A percentile compares a stretch with the other conserved stretches of the same genome.
These are phyloP conservation scores for Drosophila longiperda DNA, from an alignment of 2,888 invertebrate species.

Conservation along the genomic window DNA sequence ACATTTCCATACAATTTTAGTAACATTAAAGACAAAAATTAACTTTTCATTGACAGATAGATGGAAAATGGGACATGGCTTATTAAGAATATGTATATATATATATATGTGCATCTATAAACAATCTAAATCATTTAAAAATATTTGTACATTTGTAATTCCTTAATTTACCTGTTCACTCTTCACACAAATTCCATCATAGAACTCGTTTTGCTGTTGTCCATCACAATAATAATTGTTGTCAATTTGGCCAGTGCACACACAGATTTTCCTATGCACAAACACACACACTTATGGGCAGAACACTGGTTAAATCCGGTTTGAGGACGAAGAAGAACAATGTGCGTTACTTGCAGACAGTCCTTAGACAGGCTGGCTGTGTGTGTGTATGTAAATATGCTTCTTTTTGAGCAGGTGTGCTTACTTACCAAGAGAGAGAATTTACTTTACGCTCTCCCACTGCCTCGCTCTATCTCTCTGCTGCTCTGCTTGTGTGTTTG, in stretches of 20 bases:
- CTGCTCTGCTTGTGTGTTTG: background rate
- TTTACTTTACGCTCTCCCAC: background rate
- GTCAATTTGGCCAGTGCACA: conserved; percentile 20
- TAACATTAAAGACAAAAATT: background rate
- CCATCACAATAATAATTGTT: conserved; percentile 39
- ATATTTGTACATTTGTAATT: background rate
- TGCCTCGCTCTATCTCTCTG: background rate
- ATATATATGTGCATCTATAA: background rate
- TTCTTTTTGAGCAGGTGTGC: conserved; percentile 44
- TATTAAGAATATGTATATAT: background rate
- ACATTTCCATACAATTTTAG: background rate
- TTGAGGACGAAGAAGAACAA: conserved; percentile 39
- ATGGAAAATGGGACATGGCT: background rate
- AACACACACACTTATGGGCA: background rate
- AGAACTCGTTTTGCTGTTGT: conserved; percentile 13
- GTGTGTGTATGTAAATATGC: conserved; percentile 43
- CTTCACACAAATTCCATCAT: conserved; percentile 7
- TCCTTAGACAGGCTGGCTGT: conserved; percentile 42
- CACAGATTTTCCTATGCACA: conserved; percentile 20
- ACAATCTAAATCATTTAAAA: background rate
- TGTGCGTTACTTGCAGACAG: conserved; percentile 38
- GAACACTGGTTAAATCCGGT: conserved; percentile 41
- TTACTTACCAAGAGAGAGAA: conserved; percentile 8
- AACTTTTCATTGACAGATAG: background rate
- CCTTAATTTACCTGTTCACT: conserved; percentile 9